Evolutionary conservation across 92 coral and sea anemone species (phyloP).

Genomic region (Palythoa heliodiscus): DNA sequence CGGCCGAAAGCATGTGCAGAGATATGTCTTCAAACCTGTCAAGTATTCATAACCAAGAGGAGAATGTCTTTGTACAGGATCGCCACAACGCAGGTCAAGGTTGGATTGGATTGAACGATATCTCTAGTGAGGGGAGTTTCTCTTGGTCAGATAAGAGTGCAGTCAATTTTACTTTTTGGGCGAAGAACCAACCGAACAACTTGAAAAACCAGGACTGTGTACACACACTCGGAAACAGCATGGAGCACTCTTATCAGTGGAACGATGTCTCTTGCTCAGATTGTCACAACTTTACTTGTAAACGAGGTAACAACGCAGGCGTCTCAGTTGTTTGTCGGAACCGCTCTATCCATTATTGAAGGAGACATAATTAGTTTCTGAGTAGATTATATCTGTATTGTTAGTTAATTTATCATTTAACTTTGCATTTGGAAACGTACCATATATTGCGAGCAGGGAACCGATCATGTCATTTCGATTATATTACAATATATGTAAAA

Average conservation of each 20-base stretch:
- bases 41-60: constrained; percentile 19
- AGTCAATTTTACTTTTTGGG: constrained; percentile 8
- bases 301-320: neutral
- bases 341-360: too few relatives aligned
- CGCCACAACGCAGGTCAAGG: neutral
- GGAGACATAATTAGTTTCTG: too few relatives aligned
- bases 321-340: too few relatives aligned
- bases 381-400: too few relatives aligned
- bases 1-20: neutral
- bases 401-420: too few relatives aligned
- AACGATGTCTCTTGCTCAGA: constrained; percentile 15
- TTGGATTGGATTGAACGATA: constrained; percentile 27
- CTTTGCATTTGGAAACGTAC: too few relatives aligned
- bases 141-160: neutral
- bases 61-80: constrained; percentile 10
- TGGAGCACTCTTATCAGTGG: neutral
- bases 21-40: neutral
- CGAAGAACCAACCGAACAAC: constrained; percentile 16
- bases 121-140: neutral
- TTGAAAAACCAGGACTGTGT: constrained; percentile 25
- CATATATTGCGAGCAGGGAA: too few relatives aligned
- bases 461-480: too few relatives aligned
- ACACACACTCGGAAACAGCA: neutral
- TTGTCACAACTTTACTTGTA: constrained; percentile 12
- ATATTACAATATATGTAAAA: too few relatives aligned